Conservation (phyloP, 1,140 invertebrate genomes). For the Leptinotarsa lineolata region DNA sequence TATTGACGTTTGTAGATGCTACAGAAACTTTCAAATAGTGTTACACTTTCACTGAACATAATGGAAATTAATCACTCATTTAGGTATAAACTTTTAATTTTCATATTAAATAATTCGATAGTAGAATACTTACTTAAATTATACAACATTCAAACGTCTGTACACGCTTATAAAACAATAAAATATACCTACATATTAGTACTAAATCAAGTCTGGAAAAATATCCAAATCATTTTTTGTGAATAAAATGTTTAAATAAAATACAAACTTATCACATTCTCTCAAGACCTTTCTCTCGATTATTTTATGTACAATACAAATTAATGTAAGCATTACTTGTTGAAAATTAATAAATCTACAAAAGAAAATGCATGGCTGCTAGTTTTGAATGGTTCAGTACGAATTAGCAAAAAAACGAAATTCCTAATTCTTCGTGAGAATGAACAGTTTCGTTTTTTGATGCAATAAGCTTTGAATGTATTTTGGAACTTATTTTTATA, state of each 20-base stretch:
- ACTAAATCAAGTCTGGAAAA: conserved; percentile 24
- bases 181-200: conserved; percentile 27
- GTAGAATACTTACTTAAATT: conserved; percentile 27
- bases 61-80: background rate
- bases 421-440: too few species aligned
- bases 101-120: conserved; percentile 28
- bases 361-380: background rate
- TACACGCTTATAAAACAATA: conserved; percentile 27
- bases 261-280: conserved; percentile 4
- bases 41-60: too few species aligned
- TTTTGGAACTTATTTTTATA: too few species aligned
- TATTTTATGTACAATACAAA: conserved; percentile 15
- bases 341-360: background rate
- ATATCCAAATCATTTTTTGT: background rate
- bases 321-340: conserved; percentile 1
- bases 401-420: too few species aligned
- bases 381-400: background rate
- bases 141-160: conserved; percentile 27
- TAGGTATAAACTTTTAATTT: conserved; percentile 28
- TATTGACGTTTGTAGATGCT: too few species aligned
- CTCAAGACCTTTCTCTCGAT: conserved; percentile 11
- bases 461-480: too few species aligned
- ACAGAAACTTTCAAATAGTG: too few species aligned
- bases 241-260: conserved; percentile 1
- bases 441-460: too few species aligned